Evolutionary conservation across 2,888 invertebrate species (phyloP), one percentile per base, ranked within the genome.

Genomic region (Thera britannica): DNA sequence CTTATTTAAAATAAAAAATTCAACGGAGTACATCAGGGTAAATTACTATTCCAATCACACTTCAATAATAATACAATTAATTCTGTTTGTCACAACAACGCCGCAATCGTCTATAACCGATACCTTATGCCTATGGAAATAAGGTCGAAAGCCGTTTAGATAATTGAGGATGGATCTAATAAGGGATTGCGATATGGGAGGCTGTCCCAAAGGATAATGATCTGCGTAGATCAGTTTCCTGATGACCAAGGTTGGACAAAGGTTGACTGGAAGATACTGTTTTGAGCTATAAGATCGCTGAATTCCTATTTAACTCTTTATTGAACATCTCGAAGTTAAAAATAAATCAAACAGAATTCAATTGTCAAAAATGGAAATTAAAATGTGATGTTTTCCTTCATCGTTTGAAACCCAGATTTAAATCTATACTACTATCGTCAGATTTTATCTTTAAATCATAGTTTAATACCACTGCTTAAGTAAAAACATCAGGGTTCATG

Each of bases 41-140:
- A 35, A 23, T 63, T 70, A 70, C 36, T 48, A 92, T 90, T 90
- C 91, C 71, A 73, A 61, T 55, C 86, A 76, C 87, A 85, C 81
- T 74, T 65, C 84, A 83, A 85, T 92, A 90, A 92, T 92, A 92
- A 92, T 92, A 90, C 88, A 90, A 92, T 92, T 92, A 92, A 92
- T 90, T 91, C 90, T 74, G 86, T 86, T 81, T 87, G 85, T 84
- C 83, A 83, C 84, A 85, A 86, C 83, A 86, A 67, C 60, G 63
- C 62, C 64, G 72, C 73, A 63, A 61, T 66, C 49, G 61, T 67
- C 41, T 60, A 52, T 46, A 46, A 46, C 46, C 52, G 54, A 41
- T 46, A 11, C 46, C 62, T 65, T 69, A 69, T 65, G 34, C 0
- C 8, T 51, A 56, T 59, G 8, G 38, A 1, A 1, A 57, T 71